Evolutionary conservation across 2,797 vertebrate genomes (phyloP).

Genomic region (Syndactyla subalaris): DNA sequence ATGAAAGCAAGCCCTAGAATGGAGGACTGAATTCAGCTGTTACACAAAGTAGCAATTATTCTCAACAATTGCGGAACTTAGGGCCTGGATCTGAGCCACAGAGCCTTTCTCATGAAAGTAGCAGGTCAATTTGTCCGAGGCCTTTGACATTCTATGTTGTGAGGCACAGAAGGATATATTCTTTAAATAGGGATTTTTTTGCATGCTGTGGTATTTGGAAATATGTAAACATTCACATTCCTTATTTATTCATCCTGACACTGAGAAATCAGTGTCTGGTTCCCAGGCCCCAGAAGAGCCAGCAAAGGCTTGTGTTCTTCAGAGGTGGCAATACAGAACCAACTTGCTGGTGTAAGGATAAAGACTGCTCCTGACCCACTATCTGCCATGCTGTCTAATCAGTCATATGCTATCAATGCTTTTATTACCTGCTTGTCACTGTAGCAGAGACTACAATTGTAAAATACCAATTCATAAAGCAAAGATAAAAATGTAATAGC

Average conservation of each 20-base stretch:
- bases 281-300: constrained; percentile 49
- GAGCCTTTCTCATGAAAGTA: constrained; percentile 74
- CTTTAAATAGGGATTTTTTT: constrained; percentile 35
- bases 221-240: constrained; percentile 51
- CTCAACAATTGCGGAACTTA: constrained; percentile 58
- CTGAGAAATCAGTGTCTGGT: constrained; percentile 49
- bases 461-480: neutral
- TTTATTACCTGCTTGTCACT: neutral
- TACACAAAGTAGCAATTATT: constrained; percentile 85
- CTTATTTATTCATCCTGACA: constrained; percentile 41
- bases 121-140: constrained; percentile 70
- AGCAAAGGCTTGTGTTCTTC: neutral
- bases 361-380: neutral
- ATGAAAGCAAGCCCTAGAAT: constrained; percentile 76
- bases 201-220: constrained; percentile 10
- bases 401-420: rapidly evolving
- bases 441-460: neutral
- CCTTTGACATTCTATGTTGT: constrained; percentile 55
- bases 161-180: constrained; percentile 40
- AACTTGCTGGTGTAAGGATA: neutral
- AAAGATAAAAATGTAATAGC: neutral
- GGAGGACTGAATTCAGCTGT: constrained; percentile 76
- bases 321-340: neutral
- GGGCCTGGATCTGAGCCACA: constrained; percentile 71
- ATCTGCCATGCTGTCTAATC: neutral